Percentiles rank a stretch among this genome's conserved stretches.
Evolutionary conservation across 1,140 invertebrate genomes (phyloP).

Genomic region (Globodera rostochiensis): DNA sequence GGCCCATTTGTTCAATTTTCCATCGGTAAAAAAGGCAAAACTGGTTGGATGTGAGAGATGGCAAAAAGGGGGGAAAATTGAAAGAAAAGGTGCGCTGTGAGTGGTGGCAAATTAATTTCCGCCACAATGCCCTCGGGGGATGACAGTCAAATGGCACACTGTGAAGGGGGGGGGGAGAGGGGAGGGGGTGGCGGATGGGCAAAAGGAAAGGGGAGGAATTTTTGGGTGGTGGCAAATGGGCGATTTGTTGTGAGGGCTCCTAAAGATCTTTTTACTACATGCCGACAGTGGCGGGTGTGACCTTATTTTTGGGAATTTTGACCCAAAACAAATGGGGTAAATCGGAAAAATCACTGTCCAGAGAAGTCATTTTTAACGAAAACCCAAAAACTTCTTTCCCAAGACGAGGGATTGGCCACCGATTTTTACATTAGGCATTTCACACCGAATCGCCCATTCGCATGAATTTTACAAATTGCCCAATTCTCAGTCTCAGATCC

Average conservation of each 20-base stretch:
- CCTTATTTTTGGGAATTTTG: no score
- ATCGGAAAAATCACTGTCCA: no score
- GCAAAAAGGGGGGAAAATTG: neutral
- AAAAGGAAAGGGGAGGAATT: neutral
- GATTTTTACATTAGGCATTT: no score
- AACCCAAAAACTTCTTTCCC: no score
- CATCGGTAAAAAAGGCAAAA: constrained; percentile 2
- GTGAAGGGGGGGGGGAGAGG: neutral
- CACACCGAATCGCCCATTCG: no score
- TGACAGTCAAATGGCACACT: neutral
- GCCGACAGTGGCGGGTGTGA: neutral
- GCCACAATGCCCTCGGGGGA: neutral
- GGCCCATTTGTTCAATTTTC: constrained; percentile 2
- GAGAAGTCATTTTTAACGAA: no score
- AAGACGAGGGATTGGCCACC: no score
- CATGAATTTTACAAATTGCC: no score
- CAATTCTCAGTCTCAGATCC: no score
- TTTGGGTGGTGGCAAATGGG: neutral
- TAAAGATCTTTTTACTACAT: neutral
- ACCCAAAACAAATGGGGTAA: no score
- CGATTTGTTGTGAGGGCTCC: neutral
- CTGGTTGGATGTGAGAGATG: neutral
- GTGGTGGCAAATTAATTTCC: neutral
- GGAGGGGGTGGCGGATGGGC: no score
- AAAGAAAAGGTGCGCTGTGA: neutral